Conservation (phyloP, 2,888 invertebrate genomes). For the Archips crataeganus region DNA sequence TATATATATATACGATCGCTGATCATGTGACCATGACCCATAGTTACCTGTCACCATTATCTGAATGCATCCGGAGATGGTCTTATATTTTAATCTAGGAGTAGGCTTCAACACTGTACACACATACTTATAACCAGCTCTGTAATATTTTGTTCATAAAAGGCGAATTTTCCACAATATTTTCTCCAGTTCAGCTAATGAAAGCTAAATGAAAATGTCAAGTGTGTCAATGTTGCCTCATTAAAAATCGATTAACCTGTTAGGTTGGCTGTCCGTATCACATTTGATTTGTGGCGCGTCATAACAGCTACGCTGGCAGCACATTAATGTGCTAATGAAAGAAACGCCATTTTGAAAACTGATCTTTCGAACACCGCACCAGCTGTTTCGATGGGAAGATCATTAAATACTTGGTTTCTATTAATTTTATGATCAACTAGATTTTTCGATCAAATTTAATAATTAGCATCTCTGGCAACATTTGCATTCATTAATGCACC, state of each 20-base stretch:
- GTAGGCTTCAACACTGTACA: not conserved
- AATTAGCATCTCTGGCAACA: not conserved
- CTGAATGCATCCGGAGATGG: not conserved
- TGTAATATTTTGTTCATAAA: constrained; percentile 29
- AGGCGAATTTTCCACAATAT: constrained; percentile 33
- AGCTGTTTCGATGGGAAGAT: not conserved
- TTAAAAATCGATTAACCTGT: constrained; percentile 42
- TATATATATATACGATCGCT: too few relatives aligned
- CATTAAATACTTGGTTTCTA: constrained; percentile 4
- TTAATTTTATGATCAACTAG: constrained; percentile 15
- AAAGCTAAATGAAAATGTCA: constrained; percentile 38
- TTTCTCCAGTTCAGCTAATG: constrained; percentile 40
- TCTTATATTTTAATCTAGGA: too few relatives aligned
- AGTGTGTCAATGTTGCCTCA: constrained; percentile 29
- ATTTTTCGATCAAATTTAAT: not conserved
- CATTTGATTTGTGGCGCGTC: constrained; percentile 33
- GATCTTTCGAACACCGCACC: not conserved
- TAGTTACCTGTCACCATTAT: not conserved
- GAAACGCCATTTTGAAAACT: constrained; percentile 14
- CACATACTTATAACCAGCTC: constrained; percentile 10
- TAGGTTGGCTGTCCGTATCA: constrained; percentile 21
- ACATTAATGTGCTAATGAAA: constrained; percentile 34
- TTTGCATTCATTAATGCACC: not conserved
- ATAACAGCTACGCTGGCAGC: constrained; percentile 24
- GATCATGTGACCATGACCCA: too few relatives aligned